Evolutionary conservation across 2,113 vertebrate genomes (phyloP).

Genomic region (Anguilla japonica): DNA sequence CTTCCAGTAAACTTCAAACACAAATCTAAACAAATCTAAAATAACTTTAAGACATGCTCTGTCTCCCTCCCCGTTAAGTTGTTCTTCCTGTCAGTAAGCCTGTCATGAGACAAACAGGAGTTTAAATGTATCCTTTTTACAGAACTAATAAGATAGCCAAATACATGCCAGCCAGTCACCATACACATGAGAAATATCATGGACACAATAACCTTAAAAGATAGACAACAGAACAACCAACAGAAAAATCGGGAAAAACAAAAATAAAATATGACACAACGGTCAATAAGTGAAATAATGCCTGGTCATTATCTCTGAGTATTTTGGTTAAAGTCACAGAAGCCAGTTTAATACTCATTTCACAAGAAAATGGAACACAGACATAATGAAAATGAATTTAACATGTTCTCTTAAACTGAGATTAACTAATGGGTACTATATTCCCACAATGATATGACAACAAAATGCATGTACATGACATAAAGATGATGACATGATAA

Average conservation of each 20-base stretch:
- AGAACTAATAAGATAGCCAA: background rate
- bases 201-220: background rate
- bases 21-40: no score
- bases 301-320: background rate
- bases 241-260: background rate
- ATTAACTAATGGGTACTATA: background rate
- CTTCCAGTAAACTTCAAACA: no score
- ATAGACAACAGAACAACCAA: background rate
- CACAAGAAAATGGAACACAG: background rate
- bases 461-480: no score
- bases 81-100: no score
- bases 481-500: no score
- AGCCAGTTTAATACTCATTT: background rate
- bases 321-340: background rate
- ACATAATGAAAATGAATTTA: background rate
- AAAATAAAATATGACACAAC: background rate
- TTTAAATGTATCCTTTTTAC: no score
- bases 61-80: no score
- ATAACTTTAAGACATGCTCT: no score
- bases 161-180: background rate
- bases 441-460: background rate
- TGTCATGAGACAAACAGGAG: no score
- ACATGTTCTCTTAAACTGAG: background rate
- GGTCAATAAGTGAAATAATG: background rate
- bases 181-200: background rate